phyloP scores from a whole-genome alignment of 2,113 vertebrate species.

The Himantopus leucocephalus region DNA sequence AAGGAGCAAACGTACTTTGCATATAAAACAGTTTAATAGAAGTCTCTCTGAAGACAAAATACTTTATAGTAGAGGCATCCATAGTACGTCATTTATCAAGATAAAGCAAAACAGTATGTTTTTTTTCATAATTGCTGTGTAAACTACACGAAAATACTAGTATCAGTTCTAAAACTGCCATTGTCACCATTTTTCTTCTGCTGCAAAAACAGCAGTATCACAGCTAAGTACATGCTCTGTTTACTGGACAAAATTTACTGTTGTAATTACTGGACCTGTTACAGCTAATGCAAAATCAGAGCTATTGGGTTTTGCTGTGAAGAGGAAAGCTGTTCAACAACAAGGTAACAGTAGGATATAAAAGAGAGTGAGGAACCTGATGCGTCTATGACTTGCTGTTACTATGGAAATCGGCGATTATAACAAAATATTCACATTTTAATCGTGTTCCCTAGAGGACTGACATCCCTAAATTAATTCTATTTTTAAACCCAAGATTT shows the following conservation, averaged over 20 bases:
- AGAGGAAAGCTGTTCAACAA: slow-evolving; percentile 7
- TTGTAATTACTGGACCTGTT: slow-evolving; percentile 50
- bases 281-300: slow-evolving; percentile 45
- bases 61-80: neutral
- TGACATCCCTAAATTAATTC: neutral
- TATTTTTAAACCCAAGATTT: neutral
- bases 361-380: neutral
- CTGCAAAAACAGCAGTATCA: slow-evolving; percentile 9
- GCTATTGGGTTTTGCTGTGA: neutral
- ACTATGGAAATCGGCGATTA: slow-evolving; percentile 45
- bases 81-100: neutral
- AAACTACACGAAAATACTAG: neutral
- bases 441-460: neutral
- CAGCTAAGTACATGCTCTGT: neutral
- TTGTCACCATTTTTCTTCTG: slow-evolving; percentile 25
- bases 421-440: slow-evolving; percentile 49
- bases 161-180: neutral
- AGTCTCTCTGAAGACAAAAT: neutral
- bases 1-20: neutral
- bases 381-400: slow-evolving; percentile 1
- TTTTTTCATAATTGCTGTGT: neutral
- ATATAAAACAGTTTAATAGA: neutral
- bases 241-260: slow-evolving; percentile 54
- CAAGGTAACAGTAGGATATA: neutral
- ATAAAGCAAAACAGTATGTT: neutral